These are phyloP conservation scores for Rhorus exstirpatorius DNA, from an alignment of 2,888 invertebrate genomes.

Conservation along the genomic window DNA sequence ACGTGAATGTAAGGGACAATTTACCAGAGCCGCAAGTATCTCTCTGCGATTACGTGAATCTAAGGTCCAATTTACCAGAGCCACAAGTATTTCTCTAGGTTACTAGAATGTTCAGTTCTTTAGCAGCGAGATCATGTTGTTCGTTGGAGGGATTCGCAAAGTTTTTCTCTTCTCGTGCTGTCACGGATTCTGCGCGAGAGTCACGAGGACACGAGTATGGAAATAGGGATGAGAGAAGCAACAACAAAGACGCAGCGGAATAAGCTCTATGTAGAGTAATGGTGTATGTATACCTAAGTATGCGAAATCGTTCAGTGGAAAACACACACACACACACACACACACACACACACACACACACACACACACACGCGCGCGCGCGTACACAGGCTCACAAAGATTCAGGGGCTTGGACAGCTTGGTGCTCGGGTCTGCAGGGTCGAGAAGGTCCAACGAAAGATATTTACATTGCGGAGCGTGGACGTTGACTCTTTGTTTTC, in stretches of 20 bases:
- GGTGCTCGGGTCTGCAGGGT: constrained; percentile 26
- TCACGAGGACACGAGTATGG: constrained; percentile 48
- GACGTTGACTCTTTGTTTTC: constrained; percentile 42
- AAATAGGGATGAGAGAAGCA: constrained; percentile 45
- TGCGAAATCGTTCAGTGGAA: constrained; percentile 32
- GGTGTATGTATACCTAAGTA: constrained; percentile 10
- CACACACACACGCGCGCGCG: background rate
- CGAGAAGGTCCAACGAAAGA: constrained; percentile 66
- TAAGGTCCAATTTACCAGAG: constrained; percentile 8
- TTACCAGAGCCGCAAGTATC: background rate
- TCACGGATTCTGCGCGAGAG: constrained; percentile 40
- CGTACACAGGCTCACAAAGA: background rate
- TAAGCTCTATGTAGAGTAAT: background rate
- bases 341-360: background rate
- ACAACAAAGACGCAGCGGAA: constrained; percentile 17
- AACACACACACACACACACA: constrained; percentile 28
- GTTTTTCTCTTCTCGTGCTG: constrained; percentile 4
- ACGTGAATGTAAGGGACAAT: constrained; percentile 16
- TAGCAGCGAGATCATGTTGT: background rate
- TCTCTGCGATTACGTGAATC: constrained; percentile 18
- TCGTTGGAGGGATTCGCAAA: constrained; percentile 1
- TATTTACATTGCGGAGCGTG: constrained; percentile 78
- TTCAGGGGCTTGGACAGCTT: constrained; percentile 14
- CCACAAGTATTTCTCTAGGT: constrained; percentile 35
- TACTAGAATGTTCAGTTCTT: constrained; percentile 22